A percentile compares a stretch with the other conserved stretches of the same genome.
Conservation (phyloP, 2,113 vertebrate species). For the Melanostigma gelatinosum region DNA sequence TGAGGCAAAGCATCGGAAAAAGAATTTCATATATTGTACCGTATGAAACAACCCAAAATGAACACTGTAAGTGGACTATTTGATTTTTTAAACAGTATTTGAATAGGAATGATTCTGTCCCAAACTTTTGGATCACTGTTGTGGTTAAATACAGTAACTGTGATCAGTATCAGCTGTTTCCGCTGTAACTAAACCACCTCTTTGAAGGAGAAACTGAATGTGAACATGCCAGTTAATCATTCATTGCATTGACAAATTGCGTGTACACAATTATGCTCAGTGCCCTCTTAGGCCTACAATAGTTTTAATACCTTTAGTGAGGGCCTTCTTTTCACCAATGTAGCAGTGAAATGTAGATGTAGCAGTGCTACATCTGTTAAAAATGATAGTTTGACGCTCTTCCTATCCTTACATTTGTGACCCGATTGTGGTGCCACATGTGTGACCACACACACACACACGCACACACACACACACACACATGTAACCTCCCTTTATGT, state of each 20-base stretch:
- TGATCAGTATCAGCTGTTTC: background rate
- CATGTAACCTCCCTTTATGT: slow-evolving; percentile 25
- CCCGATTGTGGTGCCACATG: slow-evolving; percentile 9
- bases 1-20: background rate
- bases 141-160: background rate
- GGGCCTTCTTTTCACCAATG: background rate
- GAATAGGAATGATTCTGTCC: background rate
- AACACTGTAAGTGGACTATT: background rate
- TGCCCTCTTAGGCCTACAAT: background rate
- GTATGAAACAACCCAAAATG: background rate
- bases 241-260: background rate
- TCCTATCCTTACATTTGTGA: background rate
- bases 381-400: background rate
- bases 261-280: background rate
- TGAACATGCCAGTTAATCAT: background rate
- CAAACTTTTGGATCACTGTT: background rate
- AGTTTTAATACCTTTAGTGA: background rate
- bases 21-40: background rate
- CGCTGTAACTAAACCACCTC: background rate
- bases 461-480: slow-evolving; percentile 14
- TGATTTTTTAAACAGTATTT: background rate
- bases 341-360: no score
- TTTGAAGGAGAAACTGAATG: background rate
- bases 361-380: background rate
- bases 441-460: slow-evolving; percentile 17